These are phyloP conservation scores for Gobius niger DNA, from an alignment of 2,113 vertebrate genomes.

Conservation along the genomic window DNA sequence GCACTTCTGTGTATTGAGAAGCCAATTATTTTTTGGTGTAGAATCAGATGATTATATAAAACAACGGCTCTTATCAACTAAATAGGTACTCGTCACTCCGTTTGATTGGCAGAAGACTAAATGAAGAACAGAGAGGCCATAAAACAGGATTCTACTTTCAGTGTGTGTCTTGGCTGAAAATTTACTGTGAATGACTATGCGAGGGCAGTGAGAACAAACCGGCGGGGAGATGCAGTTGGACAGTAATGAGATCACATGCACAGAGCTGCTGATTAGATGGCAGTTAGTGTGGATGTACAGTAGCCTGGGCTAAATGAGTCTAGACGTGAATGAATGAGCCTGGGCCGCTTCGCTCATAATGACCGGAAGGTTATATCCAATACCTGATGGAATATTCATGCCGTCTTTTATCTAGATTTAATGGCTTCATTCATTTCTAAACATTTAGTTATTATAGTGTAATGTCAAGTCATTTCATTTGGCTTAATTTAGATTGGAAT, in stretches of 20 bases:
- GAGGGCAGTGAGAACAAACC: conserved; percentile 6
- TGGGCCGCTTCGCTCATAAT: conserved; percentile 32
- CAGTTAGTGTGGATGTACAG: conserved; percentile 47
- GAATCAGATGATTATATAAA: no score
- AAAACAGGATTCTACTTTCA: conserved; percentile 15
- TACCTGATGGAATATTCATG: conserved; percentile 64
- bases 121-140: conserved; percentile 14
- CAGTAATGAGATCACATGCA: conserved; percentile 33
- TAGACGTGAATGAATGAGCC: conserved; percentile 36
- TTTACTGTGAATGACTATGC: not conserved
- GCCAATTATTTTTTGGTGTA: no score
- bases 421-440: conserved; percentile 60
- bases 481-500: conserved; percentile 3
- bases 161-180: conserved; percentile 1
- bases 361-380: conserved; percentile 53
- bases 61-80: no score
- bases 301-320: conserved; percentile 49
- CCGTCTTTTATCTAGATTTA: conserved; percentile 51
- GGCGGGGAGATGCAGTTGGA: conserved; percentile 1
- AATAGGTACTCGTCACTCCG: no score
- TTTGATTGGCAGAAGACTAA: not conserved
- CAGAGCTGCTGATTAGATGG: conserved; percentile 36
- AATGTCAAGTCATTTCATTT: conserved; percentile 30
- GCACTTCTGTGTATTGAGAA: no score
- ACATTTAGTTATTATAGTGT: conserved; percentile 42